Conservation (phyloP, 1,140 invertebrate species). For the Drosophila jambulina region DNA sequence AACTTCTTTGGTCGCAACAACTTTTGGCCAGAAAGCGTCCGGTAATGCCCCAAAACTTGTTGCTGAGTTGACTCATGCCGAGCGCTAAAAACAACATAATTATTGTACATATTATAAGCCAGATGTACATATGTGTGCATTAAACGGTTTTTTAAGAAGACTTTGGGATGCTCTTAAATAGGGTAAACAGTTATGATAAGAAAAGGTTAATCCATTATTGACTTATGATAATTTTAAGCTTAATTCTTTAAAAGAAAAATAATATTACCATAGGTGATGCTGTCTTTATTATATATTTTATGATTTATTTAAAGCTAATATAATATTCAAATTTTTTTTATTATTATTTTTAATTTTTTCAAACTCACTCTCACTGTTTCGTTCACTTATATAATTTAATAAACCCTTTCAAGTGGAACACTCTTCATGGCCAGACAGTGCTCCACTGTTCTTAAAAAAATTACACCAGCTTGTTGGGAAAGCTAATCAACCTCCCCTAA, state of each 20-base stretch:
- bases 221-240: neutral
- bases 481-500: slow-evolving; percentile 31
- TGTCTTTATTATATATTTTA: neutral
- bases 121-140: slow-evolving; percentile 12
- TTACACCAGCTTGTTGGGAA: slow-evolving; percentile 5
- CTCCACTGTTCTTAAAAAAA: neutral
- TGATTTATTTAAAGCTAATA: neutral
- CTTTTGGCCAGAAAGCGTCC: slow-evolving; percentile 50
- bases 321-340: too few species aligned
- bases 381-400: neutral
- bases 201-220: neutral
- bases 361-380: neutral
- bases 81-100: slow-evolving; percentile 66
- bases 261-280: neutral
- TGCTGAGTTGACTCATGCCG: slow-evolving; percentile 71
- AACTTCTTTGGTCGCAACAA: slow-evolving; percentile 51
- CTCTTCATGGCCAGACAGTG: neutral
- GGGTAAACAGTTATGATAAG: neutral
- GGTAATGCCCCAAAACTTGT: slow-evolving; percentile 54
- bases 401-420: slow-evolving; percentile 19
- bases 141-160: neutral
- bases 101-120: slow-evolving; percentile 59
- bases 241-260: neutral
- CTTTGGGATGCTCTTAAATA: neutral
- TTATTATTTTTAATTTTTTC: neutral